Evolutionary conservation across 2,888 invertebrate species (phyloP).

Genomic region (Pristionchus exspectatus): DNA sequence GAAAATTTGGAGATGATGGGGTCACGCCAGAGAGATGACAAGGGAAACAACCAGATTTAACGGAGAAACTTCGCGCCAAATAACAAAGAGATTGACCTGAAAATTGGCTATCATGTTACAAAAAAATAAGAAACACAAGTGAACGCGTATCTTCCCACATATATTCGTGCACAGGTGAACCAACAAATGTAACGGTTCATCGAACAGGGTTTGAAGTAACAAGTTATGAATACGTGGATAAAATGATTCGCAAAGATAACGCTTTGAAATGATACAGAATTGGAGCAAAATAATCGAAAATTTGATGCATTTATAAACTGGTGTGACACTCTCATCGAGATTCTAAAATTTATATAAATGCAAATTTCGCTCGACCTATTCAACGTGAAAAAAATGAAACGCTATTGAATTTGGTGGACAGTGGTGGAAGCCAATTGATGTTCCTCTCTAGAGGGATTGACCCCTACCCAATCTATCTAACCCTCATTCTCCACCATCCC

Average conservation of each 20-base stretch:
- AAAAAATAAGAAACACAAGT: neutral
- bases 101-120: too few relatives aligned
- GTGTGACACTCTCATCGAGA: neutral
- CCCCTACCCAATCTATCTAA: neutral
- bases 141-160: neutral
- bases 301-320: neutral
- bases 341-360: neutral
- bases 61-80: too few relatives aligned
- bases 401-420: neutral
- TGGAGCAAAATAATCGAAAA: neutral
- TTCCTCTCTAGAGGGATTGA: neutral
- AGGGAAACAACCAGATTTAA: too few relatives aligned
- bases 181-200: neutral
- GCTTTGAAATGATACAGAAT: neutral
- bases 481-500: constrained; percentile 16
- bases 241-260: neutral
- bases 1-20: too few relatives aligned
- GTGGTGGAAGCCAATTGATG: neutral
- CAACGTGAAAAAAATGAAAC: neutral
- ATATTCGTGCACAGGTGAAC: neutral
- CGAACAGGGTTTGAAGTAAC: neutral
- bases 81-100: too few relatives aligned
- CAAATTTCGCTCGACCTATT: neutral
- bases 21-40: too few relatives aligned
- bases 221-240: neutral